Percentiles rank a stretch among this genome's conserved stretches.
Conservation (phyloP, 2,888 invertebrate species). For the Silvanus unidentatus region DNA sequence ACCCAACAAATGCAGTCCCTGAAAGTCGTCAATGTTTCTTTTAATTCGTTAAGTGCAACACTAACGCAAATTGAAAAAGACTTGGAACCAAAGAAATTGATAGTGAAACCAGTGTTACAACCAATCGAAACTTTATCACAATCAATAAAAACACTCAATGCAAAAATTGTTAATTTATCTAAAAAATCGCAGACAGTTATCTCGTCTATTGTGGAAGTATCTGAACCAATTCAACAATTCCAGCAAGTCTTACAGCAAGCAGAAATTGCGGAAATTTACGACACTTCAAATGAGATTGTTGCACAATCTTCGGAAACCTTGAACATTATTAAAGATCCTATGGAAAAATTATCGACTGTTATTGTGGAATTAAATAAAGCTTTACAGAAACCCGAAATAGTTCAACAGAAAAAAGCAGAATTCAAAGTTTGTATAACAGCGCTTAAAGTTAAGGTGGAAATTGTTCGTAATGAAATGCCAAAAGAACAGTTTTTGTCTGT, state of each 20-base stretch:
- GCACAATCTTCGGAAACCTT: no score
- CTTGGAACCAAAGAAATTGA: no score
- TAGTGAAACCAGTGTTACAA: no score
- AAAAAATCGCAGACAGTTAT: conserved; percentile 11
- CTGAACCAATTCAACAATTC: conserved; percentile 4
- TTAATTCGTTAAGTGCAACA: background rate
- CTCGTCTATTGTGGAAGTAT: conserved; percentile 16
- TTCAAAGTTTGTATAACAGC: conserved; percentile 5
- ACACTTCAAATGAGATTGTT: no score
- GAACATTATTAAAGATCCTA: background rate
- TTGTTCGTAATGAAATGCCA: background rate
- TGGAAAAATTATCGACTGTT: background rate
- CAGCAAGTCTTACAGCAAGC: no score
- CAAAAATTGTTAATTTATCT: background rate
- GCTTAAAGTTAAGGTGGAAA: conserved; percentile 3
- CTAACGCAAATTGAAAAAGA: no score
- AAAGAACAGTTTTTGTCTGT: background rate
- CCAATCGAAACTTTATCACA: no score
- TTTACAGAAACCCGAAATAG: conserved; percentile 8
- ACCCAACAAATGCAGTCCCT: background rate
- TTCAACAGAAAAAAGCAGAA: conserved; percentile 7
- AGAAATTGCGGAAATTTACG: no score
- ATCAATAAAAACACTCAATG: no score
- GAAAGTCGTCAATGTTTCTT: background rate
- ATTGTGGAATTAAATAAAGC: conserved; percentile 6